Base-by-base conservation (phyloP, 2,113 vertebrate species). In the Dromas ardeola region DNA sequence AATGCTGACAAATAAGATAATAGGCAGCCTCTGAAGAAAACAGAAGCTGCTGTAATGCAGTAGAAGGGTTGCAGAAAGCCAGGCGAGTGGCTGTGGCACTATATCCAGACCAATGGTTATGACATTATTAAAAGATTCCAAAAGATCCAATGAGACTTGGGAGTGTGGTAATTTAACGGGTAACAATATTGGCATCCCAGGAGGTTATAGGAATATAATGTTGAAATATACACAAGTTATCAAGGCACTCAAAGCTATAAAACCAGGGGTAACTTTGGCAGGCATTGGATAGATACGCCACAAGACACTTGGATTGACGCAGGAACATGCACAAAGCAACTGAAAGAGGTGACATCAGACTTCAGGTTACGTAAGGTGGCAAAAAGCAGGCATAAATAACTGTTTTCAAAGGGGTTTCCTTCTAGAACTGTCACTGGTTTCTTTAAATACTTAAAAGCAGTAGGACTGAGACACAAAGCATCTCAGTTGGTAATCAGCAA, bases 361-460 rank as follows among this genome's bases (percentile, higher is more conserved):
- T 53, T 74, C 9, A 77, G 53, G 7, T 81, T 81, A 72, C 36
- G 58, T 25, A 52, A 23, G 79, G 49, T 58, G 34, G 62, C 10
- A 59, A 85, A 94, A 94, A 80, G 58, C 29, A 43, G 65, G 30
- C 36, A 26, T 38, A 72, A 82, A 42, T 55, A 76, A 45, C 20
- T 79, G 38, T 85, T 94, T 96, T 58, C 58, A 71, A 95, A 93
- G 21, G 15, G 65, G 15, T 53, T 95, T 90, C 63, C 53, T 95
- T 81, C 42, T 52, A 77, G 69, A 88, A 58, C 27, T 81, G 50
- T 36, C 18, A 73, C 36, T 13, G 19, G 21, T 56, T 96, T 79
- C 65, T 81, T 74, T 69, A 83, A 83, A 61, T 34, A 32, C 23
- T 84, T 81, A 45, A 73, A 91, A 81, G 56, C 45, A 49, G 27